Conservation (phyloP, 2,113 vertebrate species). For the Indicator maculatus region DNA sequence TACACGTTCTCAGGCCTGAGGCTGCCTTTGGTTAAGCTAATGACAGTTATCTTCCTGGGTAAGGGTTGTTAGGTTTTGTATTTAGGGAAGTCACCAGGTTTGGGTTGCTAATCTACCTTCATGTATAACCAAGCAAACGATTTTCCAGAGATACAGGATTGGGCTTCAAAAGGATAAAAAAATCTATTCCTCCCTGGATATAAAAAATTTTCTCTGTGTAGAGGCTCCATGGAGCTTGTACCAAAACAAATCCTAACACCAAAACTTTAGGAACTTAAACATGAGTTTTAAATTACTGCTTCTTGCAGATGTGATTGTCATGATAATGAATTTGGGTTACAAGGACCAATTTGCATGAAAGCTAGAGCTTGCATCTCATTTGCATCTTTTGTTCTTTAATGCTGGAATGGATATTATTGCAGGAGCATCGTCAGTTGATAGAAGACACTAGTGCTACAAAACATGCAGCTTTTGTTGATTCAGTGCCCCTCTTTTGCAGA, state of each 20-base stretch:
- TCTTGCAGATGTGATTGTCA: conserved; percentile 3
- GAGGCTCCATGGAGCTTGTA: background rate
- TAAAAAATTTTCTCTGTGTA: background rate
- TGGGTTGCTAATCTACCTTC: background rate
- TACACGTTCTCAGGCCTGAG: background rate
- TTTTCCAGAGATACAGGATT: background rate
- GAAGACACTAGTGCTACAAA: conserved; percentile 2
- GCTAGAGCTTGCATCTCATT: background rate
- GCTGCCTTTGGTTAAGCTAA: background rate
- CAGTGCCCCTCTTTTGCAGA: background rate
- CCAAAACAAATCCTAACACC: background rate
- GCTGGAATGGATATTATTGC: background rate
- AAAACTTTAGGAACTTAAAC: background rate
- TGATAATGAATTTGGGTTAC: conserved; percentile 17
- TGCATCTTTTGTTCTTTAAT: conserved; percentile 41
- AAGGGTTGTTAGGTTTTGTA: background rate
- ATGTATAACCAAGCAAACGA: background rate
- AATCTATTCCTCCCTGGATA: background rate
- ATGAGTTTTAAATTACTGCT: background rate
- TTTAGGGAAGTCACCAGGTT: background rate
- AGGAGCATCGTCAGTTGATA: background rate
- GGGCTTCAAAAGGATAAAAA: background rate
- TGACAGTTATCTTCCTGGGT: background rate
- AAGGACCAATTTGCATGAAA: conserved; percentile 31
- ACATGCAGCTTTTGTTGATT: background rate